Conservation (phyloP, 2,888 invertebrate species). For the Malachius bipustulatus region DNA sequence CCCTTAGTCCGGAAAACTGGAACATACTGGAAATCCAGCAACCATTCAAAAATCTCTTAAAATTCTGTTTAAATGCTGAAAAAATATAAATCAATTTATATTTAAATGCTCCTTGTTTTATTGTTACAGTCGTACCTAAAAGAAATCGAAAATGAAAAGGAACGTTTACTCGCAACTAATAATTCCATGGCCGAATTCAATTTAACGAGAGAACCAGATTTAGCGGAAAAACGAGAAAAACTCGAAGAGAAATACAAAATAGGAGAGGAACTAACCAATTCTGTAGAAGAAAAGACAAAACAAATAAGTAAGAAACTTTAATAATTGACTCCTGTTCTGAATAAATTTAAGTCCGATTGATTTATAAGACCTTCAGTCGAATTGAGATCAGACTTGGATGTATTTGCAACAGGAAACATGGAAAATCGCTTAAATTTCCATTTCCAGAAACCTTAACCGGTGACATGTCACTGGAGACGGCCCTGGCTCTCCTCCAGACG, state of each 20-base stretch:
- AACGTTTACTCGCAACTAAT: constrained; percentile 77
- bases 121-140: constrained; percentile 50
- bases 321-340: too few species aligned
- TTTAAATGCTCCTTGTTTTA: constrained; percentile 8
- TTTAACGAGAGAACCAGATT: constrained; percentile 70
- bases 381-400: too few species aligned
- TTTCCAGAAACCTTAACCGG: constrained; percentile 63
- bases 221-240: constrained; percentile 61
- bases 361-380: too few species aligned
- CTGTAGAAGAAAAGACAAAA: constrained; percentile 64
- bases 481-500: constrained; percentile 78
- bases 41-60: too few species aligned
- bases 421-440: too few species aligned
- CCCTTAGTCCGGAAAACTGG: too few species aligned
- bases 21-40: too few species aligned
- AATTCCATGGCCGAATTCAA: constrained; percentile 86
- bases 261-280: constrained; percentile 53
- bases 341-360: too few species aligned
- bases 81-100: constrained; percentile 6
- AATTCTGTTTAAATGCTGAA: too few species aligned
- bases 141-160: constrained; percentile 70
- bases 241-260: constrained; percentile 55
- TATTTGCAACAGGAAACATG: too few species aligned
- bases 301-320: constrained; percentile 72
- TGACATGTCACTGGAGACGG: constrained; percentile 71